Evolutionary conservation across 2,888 invertebrate genomes (phyloP).

Genomic region (Mesochorus sp.): DNA sequence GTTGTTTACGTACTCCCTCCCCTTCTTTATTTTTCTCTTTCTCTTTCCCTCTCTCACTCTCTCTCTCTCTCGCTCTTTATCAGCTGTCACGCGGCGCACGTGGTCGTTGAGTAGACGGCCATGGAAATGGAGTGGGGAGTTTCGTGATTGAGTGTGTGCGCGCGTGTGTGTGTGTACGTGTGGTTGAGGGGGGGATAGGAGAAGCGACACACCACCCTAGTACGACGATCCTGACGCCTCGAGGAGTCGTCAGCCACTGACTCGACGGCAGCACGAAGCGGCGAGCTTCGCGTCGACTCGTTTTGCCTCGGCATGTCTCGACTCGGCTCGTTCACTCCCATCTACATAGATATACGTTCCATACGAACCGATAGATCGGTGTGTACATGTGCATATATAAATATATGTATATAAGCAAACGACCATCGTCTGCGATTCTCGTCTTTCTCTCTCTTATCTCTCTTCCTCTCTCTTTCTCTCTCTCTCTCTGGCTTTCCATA

Average conservation of each 20-base stretch:
- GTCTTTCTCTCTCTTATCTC: slow-evolving; percentile 29
- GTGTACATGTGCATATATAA: not conserved
- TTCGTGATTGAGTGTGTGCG: slow-evolving; percentile 62
- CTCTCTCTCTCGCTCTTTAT: slow-evolving; percentile 43
- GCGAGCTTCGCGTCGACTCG: slow-evolving; percentile 82
- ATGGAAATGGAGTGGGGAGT: slow-evolving; percentile 85
- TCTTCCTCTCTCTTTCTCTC: slow-evolving; percentile 9
- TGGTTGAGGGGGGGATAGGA: slow-evolving; percentile 16
- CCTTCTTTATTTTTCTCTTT: slow-evolving; percentile 43
- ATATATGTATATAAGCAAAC: slow-evolving; percentile 5
- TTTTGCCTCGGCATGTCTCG: slow-evolving; percentile 83
- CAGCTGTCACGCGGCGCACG: slow-evolving; percentile 78
- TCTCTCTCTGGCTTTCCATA: slow-evolving; percentile 5
- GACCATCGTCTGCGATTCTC: slow-evolving; percentile 51
- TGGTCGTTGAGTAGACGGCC: slow-evolving; percentile 82
- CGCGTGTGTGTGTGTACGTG: slow-evolving; percentile 4
- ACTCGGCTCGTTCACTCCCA: slow-evolving; percentile 80
- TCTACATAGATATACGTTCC: not conserved
- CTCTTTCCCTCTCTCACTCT: slow-evolving; percentile 19
- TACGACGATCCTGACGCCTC: slow-evolving; percentile 83
- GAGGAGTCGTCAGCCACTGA: slow-evolving; percentile 80
- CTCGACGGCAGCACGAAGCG: slow-evolving; percentile 61
- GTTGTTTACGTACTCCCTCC: not conserved
- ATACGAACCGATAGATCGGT: not conserved
- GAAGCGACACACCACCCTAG: slow-evolving; percentile 83